Base-by-base conservation (phyloP, 2,797 vertebrate genomes). In the Otus scops region DNA sequence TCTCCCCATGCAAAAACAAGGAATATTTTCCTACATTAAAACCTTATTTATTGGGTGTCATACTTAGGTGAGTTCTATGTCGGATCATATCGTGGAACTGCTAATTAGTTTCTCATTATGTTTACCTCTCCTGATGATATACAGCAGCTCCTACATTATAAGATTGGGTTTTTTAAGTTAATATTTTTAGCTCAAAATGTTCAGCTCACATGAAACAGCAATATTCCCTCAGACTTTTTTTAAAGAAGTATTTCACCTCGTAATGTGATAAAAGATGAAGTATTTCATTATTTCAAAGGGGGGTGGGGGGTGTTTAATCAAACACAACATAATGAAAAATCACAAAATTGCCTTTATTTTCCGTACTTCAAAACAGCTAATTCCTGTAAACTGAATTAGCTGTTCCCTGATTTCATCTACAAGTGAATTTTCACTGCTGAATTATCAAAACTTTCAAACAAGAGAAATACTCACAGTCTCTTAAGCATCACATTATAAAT, bases 401-500 rank as follows among this genome's bases (percentile, higher is more conserved):
- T 48, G 68, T 51, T 89, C 28, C 59, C 53, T 69, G 38, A 82
- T 93, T 92, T 79, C 11, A 88, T 79, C 81, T 81, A 47, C 63
- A 80, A 56, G 57, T 85, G 38, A 97, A 90, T 96, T 83, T 95
- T 91, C 94, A 92, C 65, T 85, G 88, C 45, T 95, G 77, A 93
- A 80, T 95, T 89, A 80, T 74, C 79, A 78, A 85, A 97, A 94
- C 82, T 85, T 97, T 93, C 91, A 94, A 96, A 88, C 26, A 92
- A 93, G 59, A 80, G 70, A 97, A 97, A 88, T 85, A 76, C 67
- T 90, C 85, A 78, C 56, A 94, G 85, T 88, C 47, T 79, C 63
- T 71, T 80, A 88, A 90, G 69, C 45, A 80, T 61, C n/a, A 68
- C 11, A 67, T 74, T 87, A 81, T 94, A 97, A 97, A 96, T 93